Evolutionary conservation across 92 coral and sea anemone species (phyloP), one percentile per base, ranked within the genome.

Genomic region (Porites cylindrica): DNA sequence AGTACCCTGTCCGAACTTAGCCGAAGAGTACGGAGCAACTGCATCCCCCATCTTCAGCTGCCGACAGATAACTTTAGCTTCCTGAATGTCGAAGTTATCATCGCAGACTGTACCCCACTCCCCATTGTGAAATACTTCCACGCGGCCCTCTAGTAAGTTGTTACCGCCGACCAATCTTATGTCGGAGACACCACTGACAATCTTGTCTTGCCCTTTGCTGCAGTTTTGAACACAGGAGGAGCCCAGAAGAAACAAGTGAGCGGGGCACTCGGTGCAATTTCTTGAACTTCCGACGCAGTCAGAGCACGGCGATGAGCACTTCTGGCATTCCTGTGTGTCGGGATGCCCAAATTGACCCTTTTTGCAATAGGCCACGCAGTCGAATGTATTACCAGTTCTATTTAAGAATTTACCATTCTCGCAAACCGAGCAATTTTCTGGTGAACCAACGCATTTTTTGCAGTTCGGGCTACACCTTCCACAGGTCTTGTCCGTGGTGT

Each of bases 61-160:
- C 7, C 96, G 93, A 76, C 99, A 97, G 32, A 96, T 93, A 6
- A 95, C 99, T 1, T 20, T 51, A 6, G 95, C 97, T 24, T 94
- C 98, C 0, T 78, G 65, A 14, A 69, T 82, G n/a, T 90, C 95
- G 85, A 95, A 97, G 51, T 84, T 89, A 65, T 97, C 96, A 24
- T 92, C 98, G 65, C 99, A 97, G 1, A 97, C 85, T 18, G 99
- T 97, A 4, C 99, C 99, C 99, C 99, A 97, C 11, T 78, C 76
- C 1, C 98, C 99, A 4, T 92, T 56, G 70, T 90, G 79, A 8
- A 85, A 70, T 24, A 97, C 47, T 76, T 97, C 98, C 65, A 95
- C 88, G 38, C 96, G 96, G 4, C 99, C 99, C 77, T 82, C 92
- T 50, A 68, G 64, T 4, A 93, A 79, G 50, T 69, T 64, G 83